Evolutionary conservation across 2,113 vertebrate species (phyloP), one percentile per base, ranked within the genome.

Genomic region (Datnioides undecimradiatus): DNA sequence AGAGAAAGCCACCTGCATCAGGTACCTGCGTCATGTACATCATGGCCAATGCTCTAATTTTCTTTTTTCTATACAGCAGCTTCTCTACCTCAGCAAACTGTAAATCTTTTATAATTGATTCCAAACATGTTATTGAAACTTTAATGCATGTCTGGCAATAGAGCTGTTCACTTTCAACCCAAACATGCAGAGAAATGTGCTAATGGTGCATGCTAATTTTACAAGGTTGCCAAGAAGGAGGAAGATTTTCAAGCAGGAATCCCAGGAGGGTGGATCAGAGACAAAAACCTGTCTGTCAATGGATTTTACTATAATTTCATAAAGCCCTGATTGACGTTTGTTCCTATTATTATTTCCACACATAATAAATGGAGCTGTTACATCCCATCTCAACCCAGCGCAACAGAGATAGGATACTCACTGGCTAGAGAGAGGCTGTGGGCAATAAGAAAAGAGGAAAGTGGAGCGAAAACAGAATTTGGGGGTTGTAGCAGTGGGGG

Each of bases 401-500:
- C 60, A 65, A 10, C 77, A 68, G 73, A 75, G 17, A 36, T 4
- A 49, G 73, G 34, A 65, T 38, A 52, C 66, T 29, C 43, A 52
- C 66, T 29, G 9, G 13, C n/a, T 17, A 66, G 65, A 70, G 58
- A 40, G 67, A 25, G 36, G 25, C 17, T 29, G 48, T 31, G 19
- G n/a, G 27, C 9, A 59, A 48, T 62, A 46, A 76, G 55, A 62
- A 64, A 64, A 34, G 55, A 78, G 65, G 17, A 33, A 19, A 31
- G 7, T 25, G 25, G 36, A 23, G 59, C 54, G 46, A 23, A 55
- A 41, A 17, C 34, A 68, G 60, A 70, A 48, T 34, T 19, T 46
- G 80, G 69, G 69, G 64, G 59, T 33, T 31, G 73, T 38, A 29
- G 41, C 1, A n/a, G 8, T 45, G 57, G 57, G 80, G 80, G 60